Evolutionary conservation across 1,140 invertebrate species (phyloP).

Genomic region (Monomorium pharaonis): DNA sequence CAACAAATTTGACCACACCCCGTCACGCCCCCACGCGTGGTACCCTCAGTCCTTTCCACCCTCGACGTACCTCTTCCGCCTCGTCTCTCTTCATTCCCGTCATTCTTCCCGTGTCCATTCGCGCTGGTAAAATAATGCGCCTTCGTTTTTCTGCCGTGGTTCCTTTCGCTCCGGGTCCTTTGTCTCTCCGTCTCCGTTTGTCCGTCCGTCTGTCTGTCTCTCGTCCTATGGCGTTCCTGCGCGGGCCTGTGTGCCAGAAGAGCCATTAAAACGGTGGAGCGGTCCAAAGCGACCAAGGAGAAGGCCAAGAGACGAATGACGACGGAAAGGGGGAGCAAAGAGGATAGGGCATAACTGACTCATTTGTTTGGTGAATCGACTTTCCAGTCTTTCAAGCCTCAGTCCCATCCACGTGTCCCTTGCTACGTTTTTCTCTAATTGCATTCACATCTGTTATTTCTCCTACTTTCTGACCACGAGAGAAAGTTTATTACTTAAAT

Average conservation of each 20-base stretch:
- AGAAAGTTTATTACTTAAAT: not conserved
- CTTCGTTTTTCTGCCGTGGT: conserved; percentile 57
- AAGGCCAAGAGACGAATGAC: conserved; percentile 62
- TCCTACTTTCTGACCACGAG: not conserved
- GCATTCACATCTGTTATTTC: conserved; percentile 63
- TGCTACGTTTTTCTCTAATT: conserved; percentile 25
- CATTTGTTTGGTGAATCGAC: conserved; percentile 79
- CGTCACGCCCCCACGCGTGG: conserved; percentile 75
- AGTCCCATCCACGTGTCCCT: conserved; percentile 42
- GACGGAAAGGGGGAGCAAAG: conserved; percentile 28
- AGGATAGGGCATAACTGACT: conserved; percentile 71
- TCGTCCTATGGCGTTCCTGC: conserved; percentile 51
- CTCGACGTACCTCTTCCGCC: not conserved
- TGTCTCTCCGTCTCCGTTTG: conserved; percentile 52
- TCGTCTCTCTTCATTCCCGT: conserved; percentile 31
- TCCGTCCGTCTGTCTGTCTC: conserved; percentile 48
- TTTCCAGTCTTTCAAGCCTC: conserved; percentile 60
- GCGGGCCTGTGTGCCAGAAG: conserved; percentile 59
- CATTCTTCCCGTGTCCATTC: conserved; percentile 59
- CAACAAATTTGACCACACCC: conserved; percentile 80
- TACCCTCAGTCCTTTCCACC: conserved; percentile 60
- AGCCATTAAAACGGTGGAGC: conserved; percentile 71
- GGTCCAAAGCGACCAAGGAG: conserved; percentile 42
- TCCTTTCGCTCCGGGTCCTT: conserved; percentile 55
- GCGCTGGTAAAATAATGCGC: conserved; percentile 59